A percentile compares a stretch with the other conserved stretches of the same genome.
Evolutionary conservation across 2,888 invertebrate species (phyloP).

Genomic region (Boloria euphrosyne): DNA sequence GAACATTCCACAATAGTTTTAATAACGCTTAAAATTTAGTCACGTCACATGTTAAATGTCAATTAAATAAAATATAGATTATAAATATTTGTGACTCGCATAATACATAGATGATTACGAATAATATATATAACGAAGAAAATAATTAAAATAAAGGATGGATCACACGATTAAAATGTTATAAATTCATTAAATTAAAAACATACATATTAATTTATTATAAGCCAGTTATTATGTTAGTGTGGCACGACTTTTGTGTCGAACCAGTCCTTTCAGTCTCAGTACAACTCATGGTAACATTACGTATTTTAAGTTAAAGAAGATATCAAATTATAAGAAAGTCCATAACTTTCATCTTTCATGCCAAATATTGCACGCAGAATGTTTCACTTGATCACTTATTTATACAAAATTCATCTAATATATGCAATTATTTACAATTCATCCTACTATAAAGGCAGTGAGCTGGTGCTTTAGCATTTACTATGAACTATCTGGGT

Average conservation of each 20-base stretch:
- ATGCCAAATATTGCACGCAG: conserved; percentile 50
- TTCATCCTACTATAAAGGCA: conserved; percentile 57
- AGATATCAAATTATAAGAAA: conserved; percentile 11
- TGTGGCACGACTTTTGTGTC: conserved; percentile 24
- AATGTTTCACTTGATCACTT: conserved; percentile 46
- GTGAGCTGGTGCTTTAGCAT: conserved; percentile 46
- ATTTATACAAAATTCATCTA: conserved; percentile 55
- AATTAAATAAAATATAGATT: conserved; percentile 25
- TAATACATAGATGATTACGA: conserved; percentile 48
- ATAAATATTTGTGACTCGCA: conserved; percentile 56
- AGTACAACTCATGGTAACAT: conserved; percentile 40
- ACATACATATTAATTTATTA: conserved; percentile 8
- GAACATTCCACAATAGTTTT: conserved; percentile 27
- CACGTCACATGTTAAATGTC: conserved; percentile 43
- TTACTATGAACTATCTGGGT: conserved; percentile 77
- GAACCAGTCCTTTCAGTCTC: conserved; percentile 39
- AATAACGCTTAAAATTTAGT: conserved; percentile 49
- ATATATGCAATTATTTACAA: conserved; percentile 53
- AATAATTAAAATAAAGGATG: conserved; percentile 47
- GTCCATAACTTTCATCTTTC: conserved; percentile 16
- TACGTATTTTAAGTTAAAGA: conserved; percentile 29
- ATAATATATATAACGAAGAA: conserved; percentile 45
- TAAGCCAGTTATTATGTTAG: conserved; percentile 13
- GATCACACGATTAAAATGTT: conserved; percentile 7
- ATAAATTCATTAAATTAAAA: conserved; percentile 21